Base-by-base conservation (phyloP, 2,113 vertebrate genomes). In the Daboia siamensis region DNA sequence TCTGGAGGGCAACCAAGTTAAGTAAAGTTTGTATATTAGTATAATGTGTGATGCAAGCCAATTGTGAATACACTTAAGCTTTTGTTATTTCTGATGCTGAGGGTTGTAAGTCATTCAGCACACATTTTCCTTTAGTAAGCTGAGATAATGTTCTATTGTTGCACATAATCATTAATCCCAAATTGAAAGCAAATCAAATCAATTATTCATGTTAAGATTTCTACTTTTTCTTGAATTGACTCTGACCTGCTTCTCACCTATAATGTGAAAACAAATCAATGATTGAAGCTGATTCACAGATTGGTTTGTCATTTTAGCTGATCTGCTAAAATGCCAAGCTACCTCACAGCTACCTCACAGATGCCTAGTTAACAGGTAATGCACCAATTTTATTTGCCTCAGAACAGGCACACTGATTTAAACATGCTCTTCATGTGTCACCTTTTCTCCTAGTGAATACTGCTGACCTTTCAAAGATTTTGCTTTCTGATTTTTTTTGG, bases 381-480 rank as follows among this genome's bases (percentile, higher is more conserved):
- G 93, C n/a, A 80, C 88, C 33, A 12, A 29, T 69, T 64, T 91
- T 46, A 29, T 64, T 89, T 87, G 6, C 26, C 26, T 89, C 90
- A 91, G n/a, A 90, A 85, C 93, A 94, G 93, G 92, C 85, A 61
- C 88, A 51, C 64, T 93, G 0, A 20, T 91, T 91, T 90, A 89
- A 91, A 96, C 93, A 17, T 96, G 94, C 80, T 94, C 56, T 64
- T 90, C 80, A 55, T 9, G 0, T 95, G 93, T 95, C 91, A 89
- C 93, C 94, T 96, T 95, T 97, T 93, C 90, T 33, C 8, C 21
- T 90, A 94, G 94, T 80, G 69, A 92, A 59, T 92, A 86, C 88
- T 91, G 88, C 93, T 93, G 93, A 93, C 92, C 95, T 96, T 96
- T 95, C 86, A 96, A 96, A 96, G 96, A 93, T 95, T 94, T 94